These are phyloP conservation scores for Caerostris darwini DNA, from an alignment of 1,140 invertebrate species.

Conservation along the genomic window DNA sequence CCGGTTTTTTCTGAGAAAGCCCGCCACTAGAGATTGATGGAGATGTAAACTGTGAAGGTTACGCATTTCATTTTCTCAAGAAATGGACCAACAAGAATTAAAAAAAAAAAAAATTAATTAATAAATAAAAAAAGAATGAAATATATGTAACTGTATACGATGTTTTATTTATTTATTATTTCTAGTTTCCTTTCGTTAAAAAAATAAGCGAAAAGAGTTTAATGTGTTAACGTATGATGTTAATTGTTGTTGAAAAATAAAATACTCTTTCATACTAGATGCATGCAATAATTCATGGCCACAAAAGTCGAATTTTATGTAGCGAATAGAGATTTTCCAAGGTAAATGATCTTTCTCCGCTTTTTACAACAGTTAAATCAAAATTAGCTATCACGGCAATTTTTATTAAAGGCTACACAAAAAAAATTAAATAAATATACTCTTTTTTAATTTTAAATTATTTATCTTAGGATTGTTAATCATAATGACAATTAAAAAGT, in stretches of 20 bases:
- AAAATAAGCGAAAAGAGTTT: neutral
- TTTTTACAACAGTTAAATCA: no score
- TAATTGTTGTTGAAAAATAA: neutral
- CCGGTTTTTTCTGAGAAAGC: neutral
- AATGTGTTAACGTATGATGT: neutral
- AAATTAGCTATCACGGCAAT: no score
- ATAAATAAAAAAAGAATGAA: no score
- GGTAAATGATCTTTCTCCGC: neutral
- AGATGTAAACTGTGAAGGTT: slow-evolving; percentile 2
- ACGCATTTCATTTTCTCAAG: neutral
- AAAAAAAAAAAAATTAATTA: slow-evolving; percentile 3
- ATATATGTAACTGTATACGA: no score
- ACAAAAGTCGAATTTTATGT: neutral
- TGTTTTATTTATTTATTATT: neutral
- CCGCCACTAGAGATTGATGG: neutral
- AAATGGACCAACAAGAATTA: neutral
- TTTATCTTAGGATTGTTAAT: no score
- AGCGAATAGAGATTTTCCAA: neutral
- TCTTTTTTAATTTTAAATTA: no score
- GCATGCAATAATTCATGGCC: neutral
- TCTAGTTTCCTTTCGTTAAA: neutral
- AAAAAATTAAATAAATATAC: no score
- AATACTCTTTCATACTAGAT: neutral
- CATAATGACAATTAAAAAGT: no score
- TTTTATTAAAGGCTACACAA: no score